Percentiles rank a stretch among this genome's conserved stretches.
Conservation (phyloP, 2,888 invertebrate species). For the Dioctria linearis region DNA sequence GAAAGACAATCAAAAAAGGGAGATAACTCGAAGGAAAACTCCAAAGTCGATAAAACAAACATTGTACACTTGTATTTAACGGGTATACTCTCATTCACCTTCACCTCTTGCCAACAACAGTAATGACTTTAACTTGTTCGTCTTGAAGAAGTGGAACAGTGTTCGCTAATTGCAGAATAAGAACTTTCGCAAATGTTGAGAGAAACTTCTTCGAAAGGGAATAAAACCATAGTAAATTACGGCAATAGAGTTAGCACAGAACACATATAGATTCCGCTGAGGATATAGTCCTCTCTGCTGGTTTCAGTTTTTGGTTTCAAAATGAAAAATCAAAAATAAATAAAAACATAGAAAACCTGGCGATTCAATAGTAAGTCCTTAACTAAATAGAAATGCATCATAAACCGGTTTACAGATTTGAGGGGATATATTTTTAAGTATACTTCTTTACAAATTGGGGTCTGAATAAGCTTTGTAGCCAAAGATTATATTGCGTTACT, state of each 20-base stretch:
- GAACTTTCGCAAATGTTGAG: conserved; percentile 48
- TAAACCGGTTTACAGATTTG: background rate
- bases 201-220: conserved; percentile 33
- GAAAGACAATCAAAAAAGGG: conserved; percentile 29
- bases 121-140: conserved; percentile 53
- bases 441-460: conserved; percentile 34
- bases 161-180: conserved; percentile 53
- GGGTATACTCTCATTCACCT: background rate
- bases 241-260: background rate
- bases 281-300: conserved; percentile 15
- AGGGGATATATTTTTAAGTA: background rate
- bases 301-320: conserved; percentile 11
- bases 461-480: background rate
- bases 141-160: conserved; percentile 45
- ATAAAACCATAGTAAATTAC: conserved; percentile 21
- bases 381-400: conserved; percentile 10
- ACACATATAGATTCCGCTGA: conserved; percentile 15
- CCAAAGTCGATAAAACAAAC: conserved; percentile 51
- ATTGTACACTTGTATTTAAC: conserved; percentile 38
- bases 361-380: conserved; percentile 11
- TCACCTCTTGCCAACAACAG: background rate
- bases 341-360: background rate
- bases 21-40: conserved; percentile 38
- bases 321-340: background rate
- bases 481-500: background rate